A percentile compares a stretch with the other conserved stretches of the same genome.
These are phyloP conservation scores for Macaria liturata DNA, from an alignment of 2,888 invertebrate genomes.

Conservation along the genomic window DNA sequence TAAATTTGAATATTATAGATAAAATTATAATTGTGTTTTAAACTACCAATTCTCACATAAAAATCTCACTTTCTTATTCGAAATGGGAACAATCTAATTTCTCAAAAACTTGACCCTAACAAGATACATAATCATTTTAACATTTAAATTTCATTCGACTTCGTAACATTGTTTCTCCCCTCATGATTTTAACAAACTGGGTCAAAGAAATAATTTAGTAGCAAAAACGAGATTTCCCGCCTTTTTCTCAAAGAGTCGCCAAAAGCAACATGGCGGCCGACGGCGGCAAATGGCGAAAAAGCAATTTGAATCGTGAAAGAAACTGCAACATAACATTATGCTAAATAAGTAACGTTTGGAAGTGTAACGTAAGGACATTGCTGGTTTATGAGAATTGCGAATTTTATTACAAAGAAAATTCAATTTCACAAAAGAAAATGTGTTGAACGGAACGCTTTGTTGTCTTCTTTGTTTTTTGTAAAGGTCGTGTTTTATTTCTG, in stretches of 20 bases:
- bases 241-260: conserved; percentile 12
- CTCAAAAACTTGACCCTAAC: neutral
- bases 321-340: conserved; percentile 24
- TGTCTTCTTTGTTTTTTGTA: conserved; percentile 6
- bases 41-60: too few relatives aligned
- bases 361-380: conserved; percentile 10
- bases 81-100: too few relatives aligned
- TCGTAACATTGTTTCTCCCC: conserved; percentile 7
- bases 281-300: conserved; percentile 1
- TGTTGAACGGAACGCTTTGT: neutral
- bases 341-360: conserved; percentile 21
- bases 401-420: conserved; percentile 21
- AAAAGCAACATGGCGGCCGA: conserved; percentile 17
- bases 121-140: neutral
- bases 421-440: conserved; percentile 4
- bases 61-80: too few relatives aligned
- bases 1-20: too few relatives aligned
- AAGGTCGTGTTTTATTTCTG: neutral
- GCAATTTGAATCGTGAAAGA: conserved; percentile 12
- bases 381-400: conserved; percentile 14
- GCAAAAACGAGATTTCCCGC: conserved; percentile 22
- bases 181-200: conserved; percentile 14
- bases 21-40: too few relatives aligned
- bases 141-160: conserved; percentile 11
- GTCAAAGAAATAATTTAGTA: conserved; percentile 21